A percentile compares a stretch with the other conserved stretches of the same genome.
Conservation (phyloP, 2,113 vertebrate species). For the Eptesicus fuscus region DNA sequence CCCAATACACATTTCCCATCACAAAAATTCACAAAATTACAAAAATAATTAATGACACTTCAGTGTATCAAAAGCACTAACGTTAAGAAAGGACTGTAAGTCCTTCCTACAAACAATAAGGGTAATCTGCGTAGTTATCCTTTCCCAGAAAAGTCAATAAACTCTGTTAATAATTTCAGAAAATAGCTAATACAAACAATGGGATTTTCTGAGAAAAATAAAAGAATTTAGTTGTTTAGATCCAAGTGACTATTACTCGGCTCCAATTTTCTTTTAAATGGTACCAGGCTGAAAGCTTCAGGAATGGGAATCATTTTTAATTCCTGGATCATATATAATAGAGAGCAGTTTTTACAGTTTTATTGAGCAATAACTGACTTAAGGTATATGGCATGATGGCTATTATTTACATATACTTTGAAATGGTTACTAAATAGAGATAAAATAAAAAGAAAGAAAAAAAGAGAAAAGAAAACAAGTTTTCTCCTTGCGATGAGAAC, state of each 20-base stretch:
- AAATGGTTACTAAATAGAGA: neutral
- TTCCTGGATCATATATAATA: neutral
- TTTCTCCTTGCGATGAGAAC: neutral
- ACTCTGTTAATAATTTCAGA: neutral
- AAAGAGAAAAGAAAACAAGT: no score
- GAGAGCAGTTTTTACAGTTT: neutral
- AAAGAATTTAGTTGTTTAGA: neutral
- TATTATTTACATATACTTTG: neutral
- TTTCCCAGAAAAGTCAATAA: neutral
- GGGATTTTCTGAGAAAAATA: neutral
- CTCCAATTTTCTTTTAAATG: neutral
- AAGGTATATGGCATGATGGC: neutral
- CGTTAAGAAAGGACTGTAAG: neutral
- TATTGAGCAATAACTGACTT: neutral
- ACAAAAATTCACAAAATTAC: neutral
- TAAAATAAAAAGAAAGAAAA: neutral
- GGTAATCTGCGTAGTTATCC: neutral
- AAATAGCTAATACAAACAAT: neutral
- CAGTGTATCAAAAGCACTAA: neutral
- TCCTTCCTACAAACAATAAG: neutral
- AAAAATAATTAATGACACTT: conserved; percentile 6
- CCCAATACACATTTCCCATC: neutral
- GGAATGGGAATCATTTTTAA: conserved; percentile 16
- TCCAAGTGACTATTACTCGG: neutral
- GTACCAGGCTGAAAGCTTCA: neutral